Evolutionary conservation across 64 coral and sea anemone genomes (phyloP), one percentile per base, ranked within the genome.

Genomic region (Montipora capricornis): DNA sequence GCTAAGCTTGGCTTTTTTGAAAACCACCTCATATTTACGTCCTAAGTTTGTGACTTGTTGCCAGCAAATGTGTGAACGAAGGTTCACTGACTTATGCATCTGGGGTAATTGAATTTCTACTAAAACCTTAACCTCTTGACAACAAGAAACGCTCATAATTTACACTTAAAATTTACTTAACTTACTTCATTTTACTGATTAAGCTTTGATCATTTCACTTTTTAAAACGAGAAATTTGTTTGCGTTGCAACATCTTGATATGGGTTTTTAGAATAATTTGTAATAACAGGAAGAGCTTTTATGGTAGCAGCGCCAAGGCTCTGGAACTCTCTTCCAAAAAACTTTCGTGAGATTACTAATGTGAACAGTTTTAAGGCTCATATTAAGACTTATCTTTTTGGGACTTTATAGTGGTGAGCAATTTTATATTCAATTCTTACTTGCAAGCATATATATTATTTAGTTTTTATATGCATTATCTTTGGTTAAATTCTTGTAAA

Each of bases 61-160:
- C 68, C 68, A 71, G 68, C 68, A 71, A 71, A 71, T 71, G 17
- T 71, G 68, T 19, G 68, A 71, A 57, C 53, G 20, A 71, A 71
- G 68, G 68, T 71, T 71, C 68, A 71, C 68, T 71, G 68, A 22
- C 14, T 71, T 71, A 71, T 71, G 68, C 22, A 71, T 71, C 68
- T 71, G 29, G n/a, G 9, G 1, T 71, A 71, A 71, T 17, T 19
- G 20, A 71, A 71, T 71, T 71, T 71, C 68, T 71, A 71, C 53
- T 57, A 57, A 57, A 71, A 71, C 68, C 14, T 71, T 57, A 57
- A 22, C 16, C 68, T 71, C 68, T 71, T 71, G 68, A 71, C 68
- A 71, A 71, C 68, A 71, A 71, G 13, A 71, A 71, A 71, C 3
- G 68, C 1, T 71, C 16, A 71, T 71, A 71, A 71, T 71, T 71